Conservation (phyloP, 1,140 invertebrate species). For the Druon quercuslanigerum region DNA sequence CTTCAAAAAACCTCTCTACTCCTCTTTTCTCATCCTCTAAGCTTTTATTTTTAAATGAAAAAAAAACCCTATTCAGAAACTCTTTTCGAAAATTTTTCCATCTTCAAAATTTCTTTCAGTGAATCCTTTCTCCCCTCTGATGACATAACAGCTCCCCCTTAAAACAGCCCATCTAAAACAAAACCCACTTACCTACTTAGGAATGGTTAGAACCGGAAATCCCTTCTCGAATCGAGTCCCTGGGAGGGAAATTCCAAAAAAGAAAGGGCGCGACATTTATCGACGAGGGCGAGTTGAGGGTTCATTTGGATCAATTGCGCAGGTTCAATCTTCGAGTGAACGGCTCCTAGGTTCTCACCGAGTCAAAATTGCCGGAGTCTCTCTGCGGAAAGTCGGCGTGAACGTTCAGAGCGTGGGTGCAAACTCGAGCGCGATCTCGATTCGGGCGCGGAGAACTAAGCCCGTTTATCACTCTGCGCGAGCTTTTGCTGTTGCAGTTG, state of each 20-base stretch:
- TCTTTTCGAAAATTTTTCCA: too few relatives aligned
- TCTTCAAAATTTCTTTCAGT: too few relatives aligned
- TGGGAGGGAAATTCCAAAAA: background rate
- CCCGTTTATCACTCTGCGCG: slow-evolving; percentile 53
- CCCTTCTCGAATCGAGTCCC: background rate
- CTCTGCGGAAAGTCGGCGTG: slow-evolving; percentile 1
- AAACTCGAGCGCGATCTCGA: slow-evolving; percentile 22
- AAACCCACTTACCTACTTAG: too few relatives aligned
- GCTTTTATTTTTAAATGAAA: too few relatives aligned
- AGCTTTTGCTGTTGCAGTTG: slow-evolving; percentile 49
- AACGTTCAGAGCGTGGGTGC: slow-evolving; percentile 1
- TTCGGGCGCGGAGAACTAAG: slow-evolving; percentile 30
- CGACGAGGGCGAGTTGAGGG: background rate
- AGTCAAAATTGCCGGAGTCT: background rate
- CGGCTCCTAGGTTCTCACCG: background rate
- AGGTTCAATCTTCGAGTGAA: background rate
- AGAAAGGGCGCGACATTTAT: slow-evolving; percentile 1
- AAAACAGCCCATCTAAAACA: too few relatives aligned
- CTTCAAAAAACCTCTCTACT: too few relatives aligned
- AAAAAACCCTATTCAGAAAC: too few relatives aligned
- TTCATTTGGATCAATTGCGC: background rate
- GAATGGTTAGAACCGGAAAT: too few relatives aligned
- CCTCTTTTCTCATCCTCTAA: too few relatives aligned
- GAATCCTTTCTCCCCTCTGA: too few relatives aligned
- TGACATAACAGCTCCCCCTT: too few relatives aligned